Conservation (phyloP, 2,113 vertebrate species). For the Symphodus melops region DNA sequence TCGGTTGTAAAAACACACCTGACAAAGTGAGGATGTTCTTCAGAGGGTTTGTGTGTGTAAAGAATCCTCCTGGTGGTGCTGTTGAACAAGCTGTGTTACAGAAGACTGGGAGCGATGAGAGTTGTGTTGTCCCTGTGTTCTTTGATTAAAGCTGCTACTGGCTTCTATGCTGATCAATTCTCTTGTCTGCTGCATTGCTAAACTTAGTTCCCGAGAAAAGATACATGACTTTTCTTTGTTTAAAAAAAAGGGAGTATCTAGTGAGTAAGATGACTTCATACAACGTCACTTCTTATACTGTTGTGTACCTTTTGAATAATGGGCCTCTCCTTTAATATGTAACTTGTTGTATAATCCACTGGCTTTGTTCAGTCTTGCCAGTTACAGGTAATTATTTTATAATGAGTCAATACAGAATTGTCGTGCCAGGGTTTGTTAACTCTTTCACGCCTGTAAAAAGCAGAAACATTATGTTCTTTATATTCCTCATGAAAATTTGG, state of each 20-base stretch:
- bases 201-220: slow-evolving; percentile 5
- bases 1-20: too few species aligned
- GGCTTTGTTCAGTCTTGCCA: not conserved
- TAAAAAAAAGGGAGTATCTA: slow-evolving; percentile 9
- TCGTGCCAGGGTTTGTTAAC: slow-evolving; percentile 9
- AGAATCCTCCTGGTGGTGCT: slow-evolving; percentile 50
- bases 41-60: not conserved
- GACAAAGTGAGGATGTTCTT: too few species aligned
- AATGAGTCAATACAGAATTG: slow-evolving; percentile 27
- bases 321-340: slow-evolving; percentile 30
- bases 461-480: not conserved
- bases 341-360: not conserved
- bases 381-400: slow-evolving; percentile 20
- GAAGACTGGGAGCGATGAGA: not conserved
- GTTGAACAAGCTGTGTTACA: not conserved
- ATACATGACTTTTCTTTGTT: slow-evolving; percentile 12
- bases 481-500: not conserved
- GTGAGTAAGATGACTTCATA: not conserved
- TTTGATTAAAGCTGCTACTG: not conserved
- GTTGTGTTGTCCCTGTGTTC: not conserved
- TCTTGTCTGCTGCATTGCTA: slow-evolving; percentile 11
- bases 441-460: slow-evolving; percentile 15
- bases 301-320: slow-evolving; percentile 31
- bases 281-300: not conserved
- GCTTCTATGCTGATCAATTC: not conserved